Percentiles rank a stretch among this genome's conserved stretches.
phyloP scores from a whole-genome alignment of 2,888 invertebrate genomes.

The Caenorhabditis drosophilae region DNA sequence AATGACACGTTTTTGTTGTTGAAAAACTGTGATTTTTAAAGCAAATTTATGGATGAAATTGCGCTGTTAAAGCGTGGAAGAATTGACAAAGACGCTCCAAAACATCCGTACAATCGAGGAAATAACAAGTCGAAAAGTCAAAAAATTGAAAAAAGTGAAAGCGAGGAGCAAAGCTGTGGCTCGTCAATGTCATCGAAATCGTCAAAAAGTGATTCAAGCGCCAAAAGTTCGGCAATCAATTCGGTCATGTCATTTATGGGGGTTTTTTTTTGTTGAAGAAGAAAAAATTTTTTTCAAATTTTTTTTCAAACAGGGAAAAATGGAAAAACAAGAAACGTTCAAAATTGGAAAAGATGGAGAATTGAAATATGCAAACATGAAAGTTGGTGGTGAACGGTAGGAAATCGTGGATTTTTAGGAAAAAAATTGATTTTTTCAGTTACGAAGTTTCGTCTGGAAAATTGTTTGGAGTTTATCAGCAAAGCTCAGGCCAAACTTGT shows the following conservation, averaged over 20 bases:
- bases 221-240: neutral
- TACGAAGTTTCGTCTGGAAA: slow-evolving; percentile 11
- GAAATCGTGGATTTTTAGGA: too few species aligned
- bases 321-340: neutral
- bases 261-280: neutral
- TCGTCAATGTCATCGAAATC: neutral
- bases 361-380: neutral
- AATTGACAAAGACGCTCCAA: slow-evolving; percentile 29
- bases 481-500: slow-evolving; percentile 18
- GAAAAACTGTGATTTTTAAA: slow-evolving; percentile 1
- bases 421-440: too few species aligned
- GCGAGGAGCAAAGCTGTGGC: neutral
- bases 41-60: slow-evolving; percentile 33
- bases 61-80: slow-evolving; percentile 28
- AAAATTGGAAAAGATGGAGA: neutral
- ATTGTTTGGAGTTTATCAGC: slow-evolving; percentile 13
- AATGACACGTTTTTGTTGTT: neutral
- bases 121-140: too few species aligned
- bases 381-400: slow-evolving; percentile 5
- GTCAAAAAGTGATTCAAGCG: neutral
- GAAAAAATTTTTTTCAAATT: neutral
- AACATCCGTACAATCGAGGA: slow-evolving; percentile 29
- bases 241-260: too few species aligned
- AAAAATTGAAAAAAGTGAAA: neutral
- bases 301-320: neutral